Evolutionary conservation across 2,797 vertebrate genomes (phyloP), one percentile per base, ranked within the genome.

Genomic region (Coilia nasus): DNA sequence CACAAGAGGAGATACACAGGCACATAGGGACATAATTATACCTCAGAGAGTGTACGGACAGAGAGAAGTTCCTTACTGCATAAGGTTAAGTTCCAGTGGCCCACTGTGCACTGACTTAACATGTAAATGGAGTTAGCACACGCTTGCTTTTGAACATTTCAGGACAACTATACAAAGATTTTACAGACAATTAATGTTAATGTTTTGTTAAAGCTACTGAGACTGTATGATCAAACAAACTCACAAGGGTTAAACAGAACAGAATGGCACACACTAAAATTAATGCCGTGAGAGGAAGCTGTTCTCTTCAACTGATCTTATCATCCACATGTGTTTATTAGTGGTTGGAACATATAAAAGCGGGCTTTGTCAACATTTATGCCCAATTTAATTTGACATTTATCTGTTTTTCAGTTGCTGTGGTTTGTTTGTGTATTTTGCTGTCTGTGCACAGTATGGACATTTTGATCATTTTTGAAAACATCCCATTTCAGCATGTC

Each of bases 21-120:
- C 44, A 83, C 78, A 82, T 81, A 86, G 87, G 25, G 84, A 81
- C 87, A 78, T 86, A 88, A 90, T 89, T 88, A 90, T 85, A 88
- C 62, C 87, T 81, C 87, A 54, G 50, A 54, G 50, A 54, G 50
- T 54, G 9, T 14, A 54, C 50, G 78, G 85, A 85, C 81, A 87
- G 85, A 87, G 88, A 87, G 82, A 81, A 85, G 85, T 31, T 83
- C 84, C 80, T 85, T 80, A 86, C 86, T 82, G 85, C 87, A 83
- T 82, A 83, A 80, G 81, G 82, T 87, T 85, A 83, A 75, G 87
- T 84, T 87, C 82, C 82, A 83, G 87, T 81, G 50, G 87, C 28
- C 60, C 82, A 85, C 83, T 83, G 84, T 84, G 82, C 85, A 87
- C 84, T 85, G 84, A 71, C 81, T 60, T 82, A 78, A 78, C 81